Percentiles rank a stretch among this genome's conserved stretches.
Evolutionary conservation across 2,797 vertebrate species (phyloP).

Genomic region (Spinus olivaceus): DNA sequence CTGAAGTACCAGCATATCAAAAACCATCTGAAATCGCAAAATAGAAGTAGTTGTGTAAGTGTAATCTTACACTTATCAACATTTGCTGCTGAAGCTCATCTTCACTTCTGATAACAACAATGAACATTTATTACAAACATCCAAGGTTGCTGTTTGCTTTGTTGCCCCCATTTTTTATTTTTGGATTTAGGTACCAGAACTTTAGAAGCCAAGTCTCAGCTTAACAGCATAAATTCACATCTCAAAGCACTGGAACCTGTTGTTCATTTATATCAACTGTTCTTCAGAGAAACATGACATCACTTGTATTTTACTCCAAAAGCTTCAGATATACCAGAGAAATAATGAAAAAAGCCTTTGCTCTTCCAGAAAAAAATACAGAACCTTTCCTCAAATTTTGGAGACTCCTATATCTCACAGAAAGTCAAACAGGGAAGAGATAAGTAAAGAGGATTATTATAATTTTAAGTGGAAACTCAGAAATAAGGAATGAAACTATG

Average conservation of each 20-base stretch:
- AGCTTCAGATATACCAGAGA: not conserved
- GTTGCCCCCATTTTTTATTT: not conserved
- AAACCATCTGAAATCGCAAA: conserved; percentile 87
- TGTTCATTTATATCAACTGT: not conserved
- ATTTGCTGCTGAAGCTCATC: not conserved
- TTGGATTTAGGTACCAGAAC: not conserved
- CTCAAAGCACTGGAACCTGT: not conserved
- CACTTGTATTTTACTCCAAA: not conserved
- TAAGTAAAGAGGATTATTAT: not conserved
- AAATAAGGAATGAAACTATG: not conserved
- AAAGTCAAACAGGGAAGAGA: not conserved
- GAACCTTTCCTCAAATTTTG: not conserved
- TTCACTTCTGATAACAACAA: not conserved
- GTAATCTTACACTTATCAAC: not conserved
- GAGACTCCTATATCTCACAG: not conserved
- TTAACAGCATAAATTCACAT: not conserved
- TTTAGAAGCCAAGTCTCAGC: not conserved
- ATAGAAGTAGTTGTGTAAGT: not conserved
- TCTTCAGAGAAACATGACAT: not conserved
- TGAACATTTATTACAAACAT: not conserved
- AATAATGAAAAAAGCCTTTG: not conserved
- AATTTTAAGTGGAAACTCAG: not conserved
- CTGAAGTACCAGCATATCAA: conserved; percentile 98
- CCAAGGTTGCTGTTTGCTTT: not conserved
- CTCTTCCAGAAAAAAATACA: not conserved